A percentile compares a stretch with the other conserved stretches of the same genome.
Evolutionary conservation across 2,797 vertebrate species (phyloP).

Genomic region (Cynopterus sphinx): DNA sequence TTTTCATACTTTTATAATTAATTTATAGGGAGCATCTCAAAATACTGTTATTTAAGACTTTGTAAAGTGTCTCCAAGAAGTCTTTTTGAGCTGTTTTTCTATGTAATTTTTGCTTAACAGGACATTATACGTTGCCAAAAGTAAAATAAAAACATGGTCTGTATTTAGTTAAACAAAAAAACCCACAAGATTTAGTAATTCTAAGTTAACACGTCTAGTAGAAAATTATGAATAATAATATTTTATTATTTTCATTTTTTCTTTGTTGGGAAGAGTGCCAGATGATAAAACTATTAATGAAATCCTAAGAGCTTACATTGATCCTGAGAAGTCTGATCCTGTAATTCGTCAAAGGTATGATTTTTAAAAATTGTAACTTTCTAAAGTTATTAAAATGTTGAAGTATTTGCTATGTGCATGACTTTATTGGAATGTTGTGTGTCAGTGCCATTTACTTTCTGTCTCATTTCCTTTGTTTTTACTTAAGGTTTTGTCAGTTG

Average conservation of each 20-base stretch:
- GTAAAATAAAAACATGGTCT: slow-evolving; percentile 31
- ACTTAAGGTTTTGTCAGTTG: slow-evolving; percentile 10
- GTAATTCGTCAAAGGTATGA: slow-evolving; percentile 93
- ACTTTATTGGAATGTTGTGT: not conserved
- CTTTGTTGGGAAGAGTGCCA: slow-evolving; percentile 87
- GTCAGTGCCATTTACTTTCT: slow-evolving; percentile 10
- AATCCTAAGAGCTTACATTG: slow-evolving; percentile 91
- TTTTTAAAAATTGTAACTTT: slow-evolving; percentile 41
- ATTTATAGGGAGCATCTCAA: slow-evolving; percentile 47
- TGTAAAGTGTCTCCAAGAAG: slow-evolving; percentile 31
- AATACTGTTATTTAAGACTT: slow-evolving; percentile 59
- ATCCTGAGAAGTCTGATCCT: slow-evolving; percentile 94
- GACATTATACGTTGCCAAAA: slow-evolving; percentile 57
- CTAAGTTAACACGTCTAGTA: slow-evolving; percentile 48
- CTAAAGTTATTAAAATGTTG: slow-evolving; percentile 43
- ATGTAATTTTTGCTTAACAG: slow-evolving; percentile 61
- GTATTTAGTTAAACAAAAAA: slow-evolving; percentile 52
- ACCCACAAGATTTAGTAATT: slow-evolving; percentile 44
- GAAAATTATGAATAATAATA: slow-evolving; percentile 54
- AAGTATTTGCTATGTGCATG: not conserved
- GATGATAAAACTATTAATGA: slow-evolving; percentile 89
- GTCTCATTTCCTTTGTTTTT: not conserved
- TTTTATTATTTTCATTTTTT: slow-evolving; percentile 71
- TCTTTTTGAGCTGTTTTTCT: slow-evolving; percentile 35
- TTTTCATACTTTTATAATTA: slow-evolving; percentile 48